Base-by-base conservation (phyloP, 1,140 invertebrate genomes). In the Pseudomyrmex dendroicus region DNA sequence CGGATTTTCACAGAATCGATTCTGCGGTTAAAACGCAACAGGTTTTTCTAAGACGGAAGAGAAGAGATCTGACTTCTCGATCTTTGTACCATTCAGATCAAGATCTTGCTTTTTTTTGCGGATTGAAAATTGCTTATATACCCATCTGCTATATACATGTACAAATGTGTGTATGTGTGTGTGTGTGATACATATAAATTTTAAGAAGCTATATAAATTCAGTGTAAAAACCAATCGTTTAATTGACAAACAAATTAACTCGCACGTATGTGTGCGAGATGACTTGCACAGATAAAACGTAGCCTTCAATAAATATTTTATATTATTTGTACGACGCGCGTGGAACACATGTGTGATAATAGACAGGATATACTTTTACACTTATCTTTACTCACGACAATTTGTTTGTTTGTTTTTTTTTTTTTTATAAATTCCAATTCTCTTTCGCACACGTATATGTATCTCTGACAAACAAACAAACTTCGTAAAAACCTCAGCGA, bases 1-100 rank as follows among this genome's bases (percentile, higher is more conserved):
- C 13, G 10, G 54, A 86, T 86, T 87, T 87, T 70, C 86, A 72
- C 83, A 86, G 86, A 87, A 86, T 87, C 85, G 84, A 78, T 64
- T 57, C 50, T 35, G 57, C 68, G 59, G 67, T 68, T 89, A 85
- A 89, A 89, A 88, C 76, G 87, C 87, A 89, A 89, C 87, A 89
- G 87, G 87, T 89, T 88, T 89, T 88, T 35, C 35, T 80, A 62
- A 88, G 78, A 86, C 70, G 61, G 73, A 35, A 35, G 35, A 35
- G 52, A 50, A 52, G 64, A 52, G 5, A 82, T 78, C 54, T 73
- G 56, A 70, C 70, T 87, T 83, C 73, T 72, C 83, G 63, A 85
- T 83, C 76, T 52, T 62, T 54, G 46, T 25, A 54, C 54, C 73
- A 74, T 89, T 83, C 68, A 44, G 73, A 86, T 86, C 62, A 74